These are phyloP conservation scores for Pseudomyrmex cubaensis DNA, from an alignment of 1,140 invertebrate species.

Conservation along the genomic window DNA sequence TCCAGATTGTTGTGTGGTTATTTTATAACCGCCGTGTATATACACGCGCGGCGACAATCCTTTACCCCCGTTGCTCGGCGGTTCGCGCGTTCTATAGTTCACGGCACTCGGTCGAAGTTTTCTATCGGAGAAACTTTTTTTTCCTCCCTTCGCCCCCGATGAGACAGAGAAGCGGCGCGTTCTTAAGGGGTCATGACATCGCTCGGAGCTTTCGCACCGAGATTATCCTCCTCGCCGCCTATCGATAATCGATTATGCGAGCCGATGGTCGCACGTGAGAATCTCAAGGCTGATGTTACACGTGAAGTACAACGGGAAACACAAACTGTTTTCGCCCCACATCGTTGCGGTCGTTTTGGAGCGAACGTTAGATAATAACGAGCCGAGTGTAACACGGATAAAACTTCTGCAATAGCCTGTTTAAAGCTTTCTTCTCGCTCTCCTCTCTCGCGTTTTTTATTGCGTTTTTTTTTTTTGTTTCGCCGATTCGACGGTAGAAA, in stretches of 20 bases:
- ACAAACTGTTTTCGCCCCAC: conserved; percentile 22
- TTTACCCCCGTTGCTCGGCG: conserved; percentile 22
- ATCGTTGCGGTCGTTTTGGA: conserved; percentile 38
- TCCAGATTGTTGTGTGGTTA: conserved; percentile 57
- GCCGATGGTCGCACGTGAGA: conserved; percentile 47
- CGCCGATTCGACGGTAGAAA: background rate
- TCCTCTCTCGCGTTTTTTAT: background rate
- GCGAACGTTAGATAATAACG: conserved; percentile 40
- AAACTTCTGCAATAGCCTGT: conserved; percentile 20
- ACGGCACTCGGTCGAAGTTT: conserved; percentile 63
- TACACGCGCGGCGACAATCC: conserved; percentile 39
- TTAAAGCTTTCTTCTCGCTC: background rate
- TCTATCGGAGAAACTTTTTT: conserved; percentile 63
- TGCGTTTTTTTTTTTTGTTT: background rate
- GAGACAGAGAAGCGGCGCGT: conserved; percentile 23
- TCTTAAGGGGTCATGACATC: conserved; percentile 52
- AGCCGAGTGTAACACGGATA: conserved; percentile 20
- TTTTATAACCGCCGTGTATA: conserved; percentile 56
- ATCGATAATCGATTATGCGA: conserved; percentile 65
- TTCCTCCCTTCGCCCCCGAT: too few relatives aligned
- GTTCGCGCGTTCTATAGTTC: conserved; percentile 39
- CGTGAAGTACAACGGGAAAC: conserved; percentile 56
- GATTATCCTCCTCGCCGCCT: conserved; percentile 46
- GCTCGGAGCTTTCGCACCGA: conserved; percentile 56
- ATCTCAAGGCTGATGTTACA: conserved; percentile 58